Conservation (phyloP, 2,888 invertebrate species). For the Rhorus exstirpatorius region DNA sequence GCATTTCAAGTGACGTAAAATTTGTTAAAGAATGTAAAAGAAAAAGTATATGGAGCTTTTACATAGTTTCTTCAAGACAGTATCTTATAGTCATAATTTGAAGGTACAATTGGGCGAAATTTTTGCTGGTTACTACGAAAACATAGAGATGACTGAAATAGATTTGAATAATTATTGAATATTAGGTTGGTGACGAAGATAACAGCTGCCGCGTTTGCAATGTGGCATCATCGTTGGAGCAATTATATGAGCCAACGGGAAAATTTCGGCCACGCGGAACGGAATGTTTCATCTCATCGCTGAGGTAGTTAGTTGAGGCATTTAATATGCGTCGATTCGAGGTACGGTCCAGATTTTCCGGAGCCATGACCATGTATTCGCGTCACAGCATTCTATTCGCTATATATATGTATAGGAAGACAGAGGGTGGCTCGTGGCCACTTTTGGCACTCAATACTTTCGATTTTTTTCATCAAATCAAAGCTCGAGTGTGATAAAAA, state of each 20-base stretch:
- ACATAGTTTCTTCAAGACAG: no score
- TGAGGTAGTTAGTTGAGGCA: conserved; percentile 83
- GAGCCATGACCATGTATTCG: neutral
- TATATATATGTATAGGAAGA: neutral
- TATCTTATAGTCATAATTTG: no score
- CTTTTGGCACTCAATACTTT: neutral
- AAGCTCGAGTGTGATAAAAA: no score
- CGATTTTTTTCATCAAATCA: no score
- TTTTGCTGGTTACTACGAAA: no score
- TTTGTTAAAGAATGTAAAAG: no score
- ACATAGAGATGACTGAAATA: neutral
- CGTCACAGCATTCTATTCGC: neutral
- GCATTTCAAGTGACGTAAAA: no score
- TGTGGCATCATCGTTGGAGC: conserved; percentile 42
- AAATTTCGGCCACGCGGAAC: conserved; percentile 82
- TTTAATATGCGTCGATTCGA: conserved; percentile 80
- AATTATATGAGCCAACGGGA: conserved; percentile 67
- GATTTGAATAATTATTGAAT: no score
- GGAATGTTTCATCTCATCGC: conserved; percentile 84
- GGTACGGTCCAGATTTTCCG: conserved; percentile 7
- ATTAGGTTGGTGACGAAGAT: neutral
- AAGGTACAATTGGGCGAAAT: no score
- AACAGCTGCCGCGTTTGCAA: neutral
- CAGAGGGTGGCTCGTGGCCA: neutral
- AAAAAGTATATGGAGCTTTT: no score